phyloP scores from a whole-genome alignment of 2,113 vertebrate genomes.

The Carassius gibelio region DNA sequence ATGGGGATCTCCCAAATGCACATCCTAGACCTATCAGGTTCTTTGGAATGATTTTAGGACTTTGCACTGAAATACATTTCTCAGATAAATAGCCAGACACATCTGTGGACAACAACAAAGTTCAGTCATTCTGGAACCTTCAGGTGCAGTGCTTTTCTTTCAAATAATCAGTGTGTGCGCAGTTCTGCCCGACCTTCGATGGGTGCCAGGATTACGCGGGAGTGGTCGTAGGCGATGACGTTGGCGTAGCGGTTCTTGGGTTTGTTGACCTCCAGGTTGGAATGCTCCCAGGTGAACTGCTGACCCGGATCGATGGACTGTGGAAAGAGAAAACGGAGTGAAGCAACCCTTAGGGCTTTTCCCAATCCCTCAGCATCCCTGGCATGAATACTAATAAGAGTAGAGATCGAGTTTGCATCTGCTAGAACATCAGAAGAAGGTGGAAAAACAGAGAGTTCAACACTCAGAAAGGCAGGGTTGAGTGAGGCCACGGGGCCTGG shows the following conservation, averaged over 20 bases:
- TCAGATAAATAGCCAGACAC: background rate
- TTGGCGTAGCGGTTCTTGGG: slow-evolving; percentile 98
- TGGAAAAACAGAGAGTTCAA: slow-evolving; percentile 12
- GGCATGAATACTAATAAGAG: slow-evolving; percentile 20
- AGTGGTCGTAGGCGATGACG: slow-evolving; percentile 98
- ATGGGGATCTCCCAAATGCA: slow-evolving; percentile 2
- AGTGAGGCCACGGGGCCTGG: background rate
- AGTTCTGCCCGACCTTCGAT: slow-evolving; percentile 83
- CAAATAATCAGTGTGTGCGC: slow-evolving; percentile 39
- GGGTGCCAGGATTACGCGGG: slow-evolving; percentile 92
- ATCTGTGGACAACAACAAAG: slow-evolving; percentile 2
- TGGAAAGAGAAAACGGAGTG: background rate
- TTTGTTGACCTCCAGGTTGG: slow-evolving; percentile 98
- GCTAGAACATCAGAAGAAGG: background rate
- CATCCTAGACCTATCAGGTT: background rate
- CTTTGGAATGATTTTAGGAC: background rate
- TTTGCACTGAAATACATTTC: background rate
- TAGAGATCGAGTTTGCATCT: background rate
- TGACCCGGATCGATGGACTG: slow-evolving; percentile 98
- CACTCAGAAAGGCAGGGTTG: background rate
- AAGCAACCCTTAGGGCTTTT: slow-evolving; percentile 33
- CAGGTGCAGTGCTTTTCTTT: background rate
- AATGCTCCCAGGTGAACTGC: slow-evolving; percentile 99
- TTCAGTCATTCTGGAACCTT: slow-evolving; percentile 13
- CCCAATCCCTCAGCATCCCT: slow-evolving; percentile 26